Percentiles rank a stretch among this genome's conserved stretches.
phyloP scores from a whole-genome alignment of 2,888 invertebrate species.

The Elmis aenea region DNA sequence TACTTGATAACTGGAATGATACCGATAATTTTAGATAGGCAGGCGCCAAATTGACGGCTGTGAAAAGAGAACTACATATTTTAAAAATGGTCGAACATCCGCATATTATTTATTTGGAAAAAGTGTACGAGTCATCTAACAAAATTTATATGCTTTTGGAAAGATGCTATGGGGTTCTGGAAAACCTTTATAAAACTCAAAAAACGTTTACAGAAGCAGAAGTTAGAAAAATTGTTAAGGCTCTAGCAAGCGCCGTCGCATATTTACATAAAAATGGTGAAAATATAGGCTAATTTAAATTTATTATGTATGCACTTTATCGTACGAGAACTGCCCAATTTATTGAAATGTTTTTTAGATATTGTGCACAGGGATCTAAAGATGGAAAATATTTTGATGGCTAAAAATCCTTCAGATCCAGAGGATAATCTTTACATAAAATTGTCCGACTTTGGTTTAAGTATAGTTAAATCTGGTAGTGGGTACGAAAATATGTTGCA shows the following conservation, averaged over 20 bases:
- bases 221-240: slow-evolving; percentile 38
- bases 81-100: slow-evolving; percentile 53
- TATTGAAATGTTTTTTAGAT: slow-evolving; percentile 32
- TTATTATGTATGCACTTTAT: neutral
- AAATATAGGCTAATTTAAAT: too few relatives aligned
- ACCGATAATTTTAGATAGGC: slow-evolving; percentile 6
- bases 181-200: slow-evolving; percentile 38
- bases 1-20: neutral
- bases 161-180: slow-evolving; percentile 49
- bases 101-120: slow-evolving; percentile 52
- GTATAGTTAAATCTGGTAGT: slow-evolving; percentile 49
- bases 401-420: slow-evolving; percentile 46
- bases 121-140: slow-evolving; percentile 51
- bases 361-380: slow-evolving; percentile 50
- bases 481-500: slow-evolving; percentile 52
- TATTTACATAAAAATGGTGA: slow-evolving; percentile 48
- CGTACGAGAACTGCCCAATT: neutral
- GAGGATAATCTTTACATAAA: slow-evolving; percentile 50
- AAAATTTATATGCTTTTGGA: slow-evolving; percentile 55
- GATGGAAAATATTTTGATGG: slow-evolving; percentile 49
- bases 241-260: slow-evolving; percentile 41
- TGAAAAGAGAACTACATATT: slow-evolving; percentile 52
- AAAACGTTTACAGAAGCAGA: slow-evolving; percentile 41
- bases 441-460: slow-evolving; percentile 56
- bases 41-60: slow-evolving; percentile 35